These are phyloP conservation scores for Proterorhinus semilunaris DNA, from an alignment of 2,113 vertebrate genomes.

Conservation along the genomic window DNA sequence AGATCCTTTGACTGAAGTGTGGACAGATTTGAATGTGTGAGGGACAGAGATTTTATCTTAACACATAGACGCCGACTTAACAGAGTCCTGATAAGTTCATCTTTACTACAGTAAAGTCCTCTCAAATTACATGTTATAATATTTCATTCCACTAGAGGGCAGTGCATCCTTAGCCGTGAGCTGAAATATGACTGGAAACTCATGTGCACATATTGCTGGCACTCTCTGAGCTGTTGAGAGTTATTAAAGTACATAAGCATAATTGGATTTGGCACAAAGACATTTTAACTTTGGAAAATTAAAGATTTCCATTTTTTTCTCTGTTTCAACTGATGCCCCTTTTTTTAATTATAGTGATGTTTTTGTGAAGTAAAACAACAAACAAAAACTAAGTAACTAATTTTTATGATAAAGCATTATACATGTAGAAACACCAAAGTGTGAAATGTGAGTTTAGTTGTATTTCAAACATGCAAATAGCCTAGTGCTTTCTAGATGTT, in stretches of 20 bases:
- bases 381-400: too few relatives aligned
- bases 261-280: neutral
- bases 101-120: neutral
- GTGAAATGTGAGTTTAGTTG: too few relatives aligned
- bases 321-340: too few relatives aligned
- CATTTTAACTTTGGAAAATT: neutral
- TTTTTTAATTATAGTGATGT: too few relatives aligned
- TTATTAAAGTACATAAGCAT: neutral
- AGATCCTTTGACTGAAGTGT: slow-evolving; percentile 3
- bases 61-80: neutral
- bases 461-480: too few relatives aligned
- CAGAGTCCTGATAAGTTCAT: neutral
- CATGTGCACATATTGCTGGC: slow-evolving; percentile 16
- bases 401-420: too few relatives aligned
- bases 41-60: neutral
- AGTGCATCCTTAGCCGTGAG: slow-evolving; percentile 63
- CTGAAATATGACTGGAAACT: neutral
- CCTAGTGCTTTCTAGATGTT: neutral
- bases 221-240: slow-evolving; percentile 24
- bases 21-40: slow-evolving; percentile 4
- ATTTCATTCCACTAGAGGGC: slow-evolving; percentile 68
- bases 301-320: too few relatives aligned
- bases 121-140: neutral
- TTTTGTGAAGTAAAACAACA: too few relatives aligned
- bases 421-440: too few relatives aligned